phyloP scores from a whole-genome alignment of 2,797 vertebrate genomes.

The Hirundo rustica region DNA sequence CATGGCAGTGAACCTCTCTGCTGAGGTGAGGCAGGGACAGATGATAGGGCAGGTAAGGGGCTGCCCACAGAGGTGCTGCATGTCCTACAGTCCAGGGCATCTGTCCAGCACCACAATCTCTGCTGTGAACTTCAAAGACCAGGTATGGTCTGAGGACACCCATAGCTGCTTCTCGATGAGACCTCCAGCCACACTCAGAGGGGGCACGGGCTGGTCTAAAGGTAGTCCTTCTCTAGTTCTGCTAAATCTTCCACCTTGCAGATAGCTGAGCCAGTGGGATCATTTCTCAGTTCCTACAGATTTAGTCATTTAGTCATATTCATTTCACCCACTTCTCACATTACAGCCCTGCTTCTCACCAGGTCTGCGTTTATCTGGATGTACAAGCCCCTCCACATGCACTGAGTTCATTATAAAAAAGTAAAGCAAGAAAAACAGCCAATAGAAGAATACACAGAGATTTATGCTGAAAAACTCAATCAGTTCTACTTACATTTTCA shows the following conservation, averaged over 20 bases:
- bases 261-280: neutral
- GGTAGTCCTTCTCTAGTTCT: neutral
- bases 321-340: neutral
- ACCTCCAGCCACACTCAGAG: neutral
- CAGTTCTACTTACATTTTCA: neutral
- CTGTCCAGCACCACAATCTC: neutral
- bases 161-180: neutral
- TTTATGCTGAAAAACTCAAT: neutral
- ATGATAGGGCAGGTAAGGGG: neutral
- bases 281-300: neutral
- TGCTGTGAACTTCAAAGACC: neutral
- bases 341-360: neutral
- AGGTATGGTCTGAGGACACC: rapidly evolving
- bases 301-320: neutral
- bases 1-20: neutral
- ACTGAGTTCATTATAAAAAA: neutral
- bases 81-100: rapidly evolving
- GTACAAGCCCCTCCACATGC: neutral
- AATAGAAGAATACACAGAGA: neutral
- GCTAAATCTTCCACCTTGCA: neutral
- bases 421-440: neutral
- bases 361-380: neutral
- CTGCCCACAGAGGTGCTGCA: neutral
- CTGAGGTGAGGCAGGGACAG: neutral
- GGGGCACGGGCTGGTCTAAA: neutral